Base-by-base conservation (phyloP, 2,888 invertebrate genomes). In the Norana najaformis region DNA sequence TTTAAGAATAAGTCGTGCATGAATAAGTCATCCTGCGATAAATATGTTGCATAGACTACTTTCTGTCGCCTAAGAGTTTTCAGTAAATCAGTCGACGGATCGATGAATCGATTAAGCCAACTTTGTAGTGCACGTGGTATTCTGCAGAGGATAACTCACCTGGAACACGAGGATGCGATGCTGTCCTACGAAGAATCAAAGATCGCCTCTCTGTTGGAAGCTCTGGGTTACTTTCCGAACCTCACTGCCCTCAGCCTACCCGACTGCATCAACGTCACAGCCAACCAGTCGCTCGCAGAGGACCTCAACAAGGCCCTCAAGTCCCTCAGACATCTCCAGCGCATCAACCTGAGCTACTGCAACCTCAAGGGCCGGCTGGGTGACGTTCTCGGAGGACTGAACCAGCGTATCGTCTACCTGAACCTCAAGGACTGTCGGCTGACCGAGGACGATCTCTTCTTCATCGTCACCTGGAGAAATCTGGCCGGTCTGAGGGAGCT, bases 401-500 rank as follows among this genome's bases (percentile, higher is more conserved):
- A 89, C 4, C 92, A 92, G 88, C 83, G 88, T 5, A 69, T 94
- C 13, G 90, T 88, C n/a, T 94, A 93, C 90, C 90, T 94, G 14
- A 93, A 93, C 89, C 91, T 94, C 20, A 91, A 93, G 53, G 94
- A 94, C 92, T 93, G 93, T 89, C 92, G 94, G 0, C 92, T 94
- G 89, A 92, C 90, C 14, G 91, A 92, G 35, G 88, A 89, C 11
- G 94, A 94, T 89, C 82, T 94, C 0, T 83, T 91, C 89, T 92
- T 93, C 53, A 90, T 94, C 47, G 83, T 92, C n/a, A 89, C 92
- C 83, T 94, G 93, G 94, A 90, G 91, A 23, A 91, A 91, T 0
- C 88, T 93, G 36, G 18, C 90, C 1, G 90, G 90, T 20, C 91
- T 94, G 3, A 89, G 92, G 53, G 94, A 94, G 69, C 90, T 94